Evolutionary conservation across 1,140 invertebrate species (phyloP).

Genomic region (Aporrectodea caliginosa): DNA sequence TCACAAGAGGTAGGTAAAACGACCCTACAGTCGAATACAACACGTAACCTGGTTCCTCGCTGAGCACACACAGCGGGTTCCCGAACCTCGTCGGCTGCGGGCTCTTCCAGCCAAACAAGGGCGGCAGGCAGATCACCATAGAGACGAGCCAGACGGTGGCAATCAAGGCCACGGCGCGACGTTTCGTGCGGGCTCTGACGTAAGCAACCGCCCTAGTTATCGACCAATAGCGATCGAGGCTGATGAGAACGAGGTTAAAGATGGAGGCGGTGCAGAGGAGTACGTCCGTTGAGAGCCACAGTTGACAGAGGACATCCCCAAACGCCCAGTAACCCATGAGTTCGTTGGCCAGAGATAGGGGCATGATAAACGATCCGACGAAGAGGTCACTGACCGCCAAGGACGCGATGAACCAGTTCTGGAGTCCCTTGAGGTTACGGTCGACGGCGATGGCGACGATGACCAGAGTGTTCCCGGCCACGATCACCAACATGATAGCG

Average conservation of each 20-base stretch:
- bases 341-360: too few relatives aligned
- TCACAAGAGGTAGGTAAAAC: slow-evolving; percentile 58
- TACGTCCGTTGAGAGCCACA: slow-evolving; percentile 79
- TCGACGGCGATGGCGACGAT: slow-evolving; percentile 88
- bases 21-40: slow-evolving; percentile 57
- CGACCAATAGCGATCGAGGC: slow-evolving; percentile 93
- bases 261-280: slow-evolving; percentile 93
- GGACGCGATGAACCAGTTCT: slow-evolving; percentile 97
- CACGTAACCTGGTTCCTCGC: too few relatives aligned
- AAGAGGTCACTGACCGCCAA: slow-evolving; percentile 93
- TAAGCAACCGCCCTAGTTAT: slow-evolving; percentile 94
- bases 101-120: slow-evolving; percentile 92
- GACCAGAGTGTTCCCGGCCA: slow-evolving; percentile 96
- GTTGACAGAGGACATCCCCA: slow-evolving; percentile 63
- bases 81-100: slow-evolving; percentile 47
- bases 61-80: slow-evolving; percentile 55
- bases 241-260: slow-evolving; percentile 93
- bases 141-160: slow-evolving; percentile 89
- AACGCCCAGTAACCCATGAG: slow-evolving; percentile 94
- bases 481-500: slow-evolving; percentile 89
- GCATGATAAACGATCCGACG: slow-evolving; percentile 91
- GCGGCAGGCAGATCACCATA: slow-evolving; percentile 92
- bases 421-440: slow-evolving; percentile 79
- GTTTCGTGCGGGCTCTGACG: slow-evolving; percentile 84
- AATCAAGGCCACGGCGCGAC: slow-evolving; percentile 86